Base-by-base conservation (phyloP, 2,888 invertebrate genomes). In the Catocala sponsa region DNA sequence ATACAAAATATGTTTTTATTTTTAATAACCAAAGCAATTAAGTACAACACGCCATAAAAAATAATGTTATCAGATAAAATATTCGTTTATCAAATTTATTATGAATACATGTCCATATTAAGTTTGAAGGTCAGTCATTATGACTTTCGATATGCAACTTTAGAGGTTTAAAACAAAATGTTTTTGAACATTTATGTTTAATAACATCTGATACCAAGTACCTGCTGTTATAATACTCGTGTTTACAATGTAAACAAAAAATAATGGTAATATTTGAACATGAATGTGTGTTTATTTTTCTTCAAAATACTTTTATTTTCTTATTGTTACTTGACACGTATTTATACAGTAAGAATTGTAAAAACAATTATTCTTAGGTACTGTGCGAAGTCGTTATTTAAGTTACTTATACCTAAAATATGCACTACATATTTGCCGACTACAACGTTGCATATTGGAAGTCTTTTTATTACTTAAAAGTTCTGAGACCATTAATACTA, bases 41-140 rank as follows among this genome's bases (percentile, higher is more conserved):
- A 59, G 13, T 50, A 49, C 35, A 46, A 58, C 47, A 47, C 42
- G 56, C 43, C 38, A 48, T 53, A 56, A 1, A 67, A 49, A 55
- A 49, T 47, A 13, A n/a, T 68, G 55, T 63, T 68, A 74, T 74
- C 74, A 41, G 74, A 76, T 74, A 68, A 54, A 59, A 61, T 53
- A 48, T 35, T 25, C 56, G 57, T 55, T 70, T 76, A 76, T 76
- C 77, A 63, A 54, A 70, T 64, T 74, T 59, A 73, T 68, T 70
- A 60, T 70, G 47, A 66, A 65, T 67, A 58, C 11, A 63, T 65
- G 49, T 48, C 41, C 47, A 62, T 52, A 44, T 63, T 64, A 57
- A 49, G 33, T 62, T 68, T 68, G 72, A 74, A 76, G 70, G 74
- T 61, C 61, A 59, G 15, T 7, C 25, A 35, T 54, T 52, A 38